These are phyloP conservation scores for Corydoras sp. DNA, from an alignment of 2,113 vertebrate genomes.

Conservation along the genomic window DNA sequence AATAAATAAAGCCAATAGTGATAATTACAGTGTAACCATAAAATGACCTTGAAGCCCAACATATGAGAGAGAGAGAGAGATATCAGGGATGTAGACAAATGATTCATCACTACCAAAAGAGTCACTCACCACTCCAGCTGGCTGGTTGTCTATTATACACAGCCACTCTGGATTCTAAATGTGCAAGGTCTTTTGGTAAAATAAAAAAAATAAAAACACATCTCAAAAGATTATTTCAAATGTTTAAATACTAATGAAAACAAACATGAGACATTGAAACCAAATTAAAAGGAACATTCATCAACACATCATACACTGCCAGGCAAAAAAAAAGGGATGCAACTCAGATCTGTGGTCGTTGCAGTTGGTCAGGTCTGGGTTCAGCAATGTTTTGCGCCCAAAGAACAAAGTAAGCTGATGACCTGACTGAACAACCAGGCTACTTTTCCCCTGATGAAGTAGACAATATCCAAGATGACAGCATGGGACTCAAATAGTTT, in stretches of 20 bases:
- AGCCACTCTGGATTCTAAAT: constrained; percentile 4
- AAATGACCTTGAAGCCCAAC: neutral
- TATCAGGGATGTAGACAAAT: constrained; percentile 7
- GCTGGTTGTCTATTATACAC: constrained; percentile 11
- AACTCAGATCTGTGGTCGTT: no score
- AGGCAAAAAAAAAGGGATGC: no score
- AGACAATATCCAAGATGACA: no score
- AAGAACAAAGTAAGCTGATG: no score
- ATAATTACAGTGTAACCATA: constrained; percentile 7
- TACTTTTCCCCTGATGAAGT: no score
- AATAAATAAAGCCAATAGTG: neutral
- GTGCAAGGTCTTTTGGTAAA: neutral
- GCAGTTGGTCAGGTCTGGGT: no score
- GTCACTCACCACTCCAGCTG: constrained; percentile 21
- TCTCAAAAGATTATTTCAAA: constrained; percentile 1
- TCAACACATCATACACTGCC: no score
- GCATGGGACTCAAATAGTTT: no score
- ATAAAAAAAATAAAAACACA: neutral
- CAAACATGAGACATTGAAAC: no score
- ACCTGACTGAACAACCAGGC: no score
- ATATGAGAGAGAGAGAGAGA: neutral
- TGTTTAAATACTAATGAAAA: constrained; percentile 1
- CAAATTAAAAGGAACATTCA: no score
- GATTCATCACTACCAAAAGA: constrained; percentile 24
- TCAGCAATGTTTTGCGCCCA: no score